These are phyloP conservation scores for Synergus gifuensis DNA, from an alignment of 2,888 invertebrate species.

Conservation along the genomic window DNA sequence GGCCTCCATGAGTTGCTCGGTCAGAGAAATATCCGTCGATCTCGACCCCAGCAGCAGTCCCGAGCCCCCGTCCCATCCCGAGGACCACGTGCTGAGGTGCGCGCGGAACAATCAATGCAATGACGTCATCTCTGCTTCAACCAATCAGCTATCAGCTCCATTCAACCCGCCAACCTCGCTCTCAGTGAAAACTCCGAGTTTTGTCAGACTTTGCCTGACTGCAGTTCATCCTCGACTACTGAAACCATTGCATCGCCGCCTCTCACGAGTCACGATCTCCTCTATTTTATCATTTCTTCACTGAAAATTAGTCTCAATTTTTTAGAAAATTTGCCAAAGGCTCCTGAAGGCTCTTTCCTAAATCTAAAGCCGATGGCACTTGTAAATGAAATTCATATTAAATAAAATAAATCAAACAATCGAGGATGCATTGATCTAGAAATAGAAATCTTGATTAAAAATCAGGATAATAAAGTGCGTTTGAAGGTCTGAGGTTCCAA, in stretches of 20 bases:
- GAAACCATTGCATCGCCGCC: conserved; percentile 62
- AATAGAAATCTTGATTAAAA: background rate
- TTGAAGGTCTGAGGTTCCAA: conserved; percentile 46
- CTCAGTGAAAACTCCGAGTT: conserved; percentile 74
- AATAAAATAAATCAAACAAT: background rate
- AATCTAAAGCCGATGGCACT: background rate
- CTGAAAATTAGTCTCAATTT: conserved; percentile 42
- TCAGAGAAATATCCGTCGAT: conserved; percentile 43
- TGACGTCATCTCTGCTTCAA: conserved; percentile 83
- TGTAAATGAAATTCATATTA: background rate
- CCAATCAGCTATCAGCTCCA: conserved; percentile 84
- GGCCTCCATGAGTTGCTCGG: conserved; percentile 39
- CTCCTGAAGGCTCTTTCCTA: background rate
- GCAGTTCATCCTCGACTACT: conserved; percentile 76
- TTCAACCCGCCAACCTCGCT: conserved; percentile 80
- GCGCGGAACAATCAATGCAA: conserved; percentile 85
- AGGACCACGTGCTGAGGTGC: conserved; percentile 77
- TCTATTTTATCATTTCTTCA: conserved; percentile 40
- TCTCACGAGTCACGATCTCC: conserved; percentile 20
- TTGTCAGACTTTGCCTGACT: conserved; percentile 75
- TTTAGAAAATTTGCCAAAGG: background rate
- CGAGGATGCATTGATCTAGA: background rate
- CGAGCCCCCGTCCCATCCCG: conserved; percentile 46
- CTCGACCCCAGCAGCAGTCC: conserved; percentile 47
- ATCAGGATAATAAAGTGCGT: background rate